Evolutionary conservation across 2,113 vertebrate species (phyloP).

Genomic region (Craseonycteris thonglongyai): DNA sequence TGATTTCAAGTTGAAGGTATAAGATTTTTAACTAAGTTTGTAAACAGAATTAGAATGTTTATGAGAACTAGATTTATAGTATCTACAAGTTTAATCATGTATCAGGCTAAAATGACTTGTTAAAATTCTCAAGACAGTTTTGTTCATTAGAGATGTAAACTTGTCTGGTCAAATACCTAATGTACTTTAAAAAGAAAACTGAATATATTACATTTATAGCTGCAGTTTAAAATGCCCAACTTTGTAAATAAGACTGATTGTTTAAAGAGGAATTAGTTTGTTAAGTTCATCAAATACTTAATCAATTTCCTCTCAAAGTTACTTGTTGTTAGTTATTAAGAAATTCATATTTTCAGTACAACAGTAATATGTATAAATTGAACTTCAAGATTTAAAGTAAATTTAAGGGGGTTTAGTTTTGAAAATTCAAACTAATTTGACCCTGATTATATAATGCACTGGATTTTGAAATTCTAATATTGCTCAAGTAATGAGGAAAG

Average conservation of each 20-base stretch:
- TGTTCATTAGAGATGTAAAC: conserved; percentile 46
- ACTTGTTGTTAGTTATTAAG: neutral
- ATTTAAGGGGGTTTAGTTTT: neutral
- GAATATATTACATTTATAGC: conserved; percentile 7
- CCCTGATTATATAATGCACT: neutral
- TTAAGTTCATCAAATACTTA: neutral
- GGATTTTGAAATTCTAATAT: neutral
- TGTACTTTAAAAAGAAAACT: conserved; percentile 33
- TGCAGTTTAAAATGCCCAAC: conserved; percentile 1
- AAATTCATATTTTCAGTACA: neutral
- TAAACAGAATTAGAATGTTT: conserved; percentile 55
- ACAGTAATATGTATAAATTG: neutral
- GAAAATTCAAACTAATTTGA: neutral
- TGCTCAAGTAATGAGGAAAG: neutral
- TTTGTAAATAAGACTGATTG: neutral
- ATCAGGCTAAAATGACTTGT: conserved; percentile 9
- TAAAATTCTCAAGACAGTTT: conserved; percentile 50
- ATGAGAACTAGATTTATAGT: conserved; percentile 37
- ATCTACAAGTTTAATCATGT: conserved; percentile 48
- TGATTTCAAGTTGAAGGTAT: conserved; percentile 39
- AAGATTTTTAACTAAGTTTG: conserved; percentile 37
- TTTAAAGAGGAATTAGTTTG: conserved; percentile 28
- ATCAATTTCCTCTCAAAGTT: neutral
- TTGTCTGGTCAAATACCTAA: conserved; percentile 37
- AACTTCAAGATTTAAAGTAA: conserved; percentile 4